Evolutionary conservation across 2,113 vertebrate genomes (phyloP).

Genomic region (Neodon shergylaensis): DNA sequence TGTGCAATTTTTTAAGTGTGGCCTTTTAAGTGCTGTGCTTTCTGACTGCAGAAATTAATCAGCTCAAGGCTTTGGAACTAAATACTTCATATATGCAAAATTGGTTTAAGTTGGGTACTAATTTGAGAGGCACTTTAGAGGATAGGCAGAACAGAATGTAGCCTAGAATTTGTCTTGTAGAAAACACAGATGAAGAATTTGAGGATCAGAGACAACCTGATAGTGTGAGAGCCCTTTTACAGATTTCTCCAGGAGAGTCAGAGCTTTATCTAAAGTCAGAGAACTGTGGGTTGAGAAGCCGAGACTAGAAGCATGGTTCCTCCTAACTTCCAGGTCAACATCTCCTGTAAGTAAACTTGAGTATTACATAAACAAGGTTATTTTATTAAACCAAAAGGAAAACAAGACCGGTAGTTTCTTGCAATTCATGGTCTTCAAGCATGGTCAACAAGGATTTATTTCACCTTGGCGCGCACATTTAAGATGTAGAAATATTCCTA

Average conservation of each 20-base stretch:
- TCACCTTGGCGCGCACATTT: background rate
- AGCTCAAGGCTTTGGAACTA: slow-evolving; percentile 6
- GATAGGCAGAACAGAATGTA: background rate
- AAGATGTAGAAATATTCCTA: background rate
- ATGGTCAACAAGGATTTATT: slow-evolving; percentile 6
- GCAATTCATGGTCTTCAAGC: background rate
- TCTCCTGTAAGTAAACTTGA: background rate
- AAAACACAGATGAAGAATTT: slow-evolving; percentile 28
- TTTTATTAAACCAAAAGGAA: slow-evolving; percentile 37
- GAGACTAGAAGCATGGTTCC: background rate
- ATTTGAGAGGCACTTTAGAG: slow-evolving; percentile 24
- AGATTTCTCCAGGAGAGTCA: background rate
- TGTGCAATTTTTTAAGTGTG: background rate
- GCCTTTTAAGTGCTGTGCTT: background rate
- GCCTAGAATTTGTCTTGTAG: background rate
- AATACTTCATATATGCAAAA: slow-evolving; percentile 40
- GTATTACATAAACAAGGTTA: background rate
- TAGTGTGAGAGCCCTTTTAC: background rate
- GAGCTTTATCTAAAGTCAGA: background rate
- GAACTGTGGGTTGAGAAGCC: background rate
- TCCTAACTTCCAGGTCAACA: background rate
- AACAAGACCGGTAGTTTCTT: background rate
- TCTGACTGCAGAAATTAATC: slow-evolving; percentile 37
- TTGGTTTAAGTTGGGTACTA: slow-evolving; percentile 26
- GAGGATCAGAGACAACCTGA: background rate